phyloP scores from a whole-genome alignment of 2,888 invertebrate genomes.

The Bugula neritina region DNA sequence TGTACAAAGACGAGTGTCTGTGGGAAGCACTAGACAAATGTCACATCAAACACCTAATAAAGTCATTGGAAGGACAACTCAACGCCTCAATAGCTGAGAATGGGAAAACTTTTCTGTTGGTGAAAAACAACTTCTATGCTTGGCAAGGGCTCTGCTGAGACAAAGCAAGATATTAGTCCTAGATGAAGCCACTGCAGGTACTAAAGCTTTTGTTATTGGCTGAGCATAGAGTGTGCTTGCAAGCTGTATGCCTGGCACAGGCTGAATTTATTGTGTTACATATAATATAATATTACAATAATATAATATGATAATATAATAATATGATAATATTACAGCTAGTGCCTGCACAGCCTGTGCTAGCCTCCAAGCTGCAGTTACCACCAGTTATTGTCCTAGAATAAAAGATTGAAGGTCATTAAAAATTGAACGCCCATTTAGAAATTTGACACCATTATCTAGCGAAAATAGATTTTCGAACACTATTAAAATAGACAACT shows the following conservation, averaged over 20 bases:
- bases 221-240: neutral
- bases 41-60: conserved; percentile 47
- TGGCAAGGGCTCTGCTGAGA: conserved; percentile 29
- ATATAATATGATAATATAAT: too few species aligned
- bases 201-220: neutral
- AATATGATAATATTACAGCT: too few species aligned
- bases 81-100: conserved; percentile 56
- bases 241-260: neutral
- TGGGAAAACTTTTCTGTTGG: conserved; percentile 41
- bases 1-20: conserved; percentile 42
- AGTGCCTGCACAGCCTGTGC: too few species aligned
- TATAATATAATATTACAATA: too few species aligned
- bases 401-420: too few species aligned
- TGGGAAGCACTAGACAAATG: conserved; percentile 51
- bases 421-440: too few species aligned
- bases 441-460: too few species aligned
- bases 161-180: conserved; percentile 47
- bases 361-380: too few species aligned
- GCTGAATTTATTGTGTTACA: too few species aligned
- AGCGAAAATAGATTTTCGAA: too few species aligned
- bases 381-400: too few species aligned
- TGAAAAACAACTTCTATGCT: conserved; percentile 27
- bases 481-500: too few species aligned
- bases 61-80: conserved; percentile 43
- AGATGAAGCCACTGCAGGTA: conserved; percentile 53